Evolutionary conservation across 2,888 invertebrate species (phyloP).

Genomic region (Chrysina gloriosa): DNA sequence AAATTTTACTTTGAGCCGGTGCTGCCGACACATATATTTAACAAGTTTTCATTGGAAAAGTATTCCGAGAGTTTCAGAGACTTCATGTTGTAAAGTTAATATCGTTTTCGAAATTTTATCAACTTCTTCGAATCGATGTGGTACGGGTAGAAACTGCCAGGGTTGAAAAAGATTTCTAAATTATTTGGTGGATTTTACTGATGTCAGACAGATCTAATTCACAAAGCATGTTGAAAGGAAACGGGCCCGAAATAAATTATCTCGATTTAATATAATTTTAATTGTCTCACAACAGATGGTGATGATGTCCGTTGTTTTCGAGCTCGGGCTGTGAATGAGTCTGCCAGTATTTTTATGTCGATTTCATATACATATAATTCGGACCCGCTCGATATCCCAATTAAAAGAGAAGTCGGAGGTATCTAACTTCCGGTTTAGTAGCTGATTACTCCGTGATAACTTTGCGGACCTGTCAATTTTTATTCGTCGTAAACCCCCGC

Average conservation of each 20-base stretch:
- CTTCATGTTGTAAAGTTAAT: too few species aligned
- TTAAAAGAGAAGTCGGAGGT: constrained; percentile 3
- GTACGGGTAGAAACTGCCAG: too few species aligned
- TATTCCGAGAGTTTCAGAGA: too few species aligned
- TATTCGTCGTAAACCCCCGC: neutral
- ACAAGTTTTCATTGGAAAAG: too few species aligned
- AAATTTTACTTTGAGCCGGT: too few species aligned
- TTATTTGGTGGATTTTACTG: neutral
- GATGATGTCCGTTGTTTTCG: constrained; percentile 11
- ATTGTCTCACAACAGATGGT: constrained; percentile 25
- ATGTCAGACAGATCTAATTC: neutral
- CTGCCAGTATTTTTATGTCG: constrained; percentile 7
- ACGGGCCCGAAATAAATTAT: constrained; percentile 18
- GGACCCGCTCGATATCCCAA: neutral
- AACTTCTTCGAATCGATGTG: too few species aligned
- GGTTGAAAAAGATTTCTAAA: too few species aligned
- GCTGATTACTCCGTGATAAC: constrained; percentile 1
- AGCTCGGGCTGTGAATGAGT: neutral
- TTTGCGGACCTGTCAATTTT: neutral
- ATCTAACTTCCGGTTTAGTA: neutral
- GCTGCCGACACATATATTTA: too few species aligned
- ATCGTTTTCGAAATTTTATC: too few species aligned
- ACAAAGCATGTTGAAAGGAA: constrained; percentile 19
- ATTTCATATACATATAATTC: constrained; percentile 25
- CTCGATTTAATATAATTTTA: constrained; percentile 31